Evolutionary conservation across 2,888 invertebrate species (phyloP), one percentile per base, ranked within the genome.

Genomic region (Xestia sexstrigata): DNA sequence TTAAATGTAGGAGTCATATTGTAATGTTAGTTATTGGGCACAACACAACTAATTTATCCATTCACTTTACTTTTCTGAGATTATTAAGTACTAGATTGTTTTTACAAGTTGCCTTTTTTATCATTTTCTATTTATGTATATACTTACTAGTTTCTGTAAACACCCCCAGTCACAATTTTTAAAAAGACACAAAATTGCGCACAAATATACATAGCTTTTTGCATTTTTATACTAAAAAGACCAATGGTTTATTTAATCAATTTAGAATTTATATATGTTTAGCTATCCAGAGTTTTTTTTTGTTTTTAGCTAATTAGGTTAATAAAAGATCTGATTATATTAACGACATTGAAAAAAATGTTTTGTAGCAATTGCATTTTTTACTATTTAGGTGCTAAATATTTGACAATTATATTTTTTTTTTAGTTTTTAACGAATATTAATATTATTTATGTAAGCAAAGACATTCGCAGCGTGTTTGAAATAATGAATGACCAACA

Each of bases 401-500:
- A 35, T 70, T 77, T 74, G 62, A 76, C 67, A 67, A 52, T 63
- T 76, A 70, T 70, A 63, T 66, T 70, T 75, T 73, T 75, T 73
- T 26, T 79, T 69, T 78, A 72, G 70, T 69, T 70, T 76, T 76
- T 77, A 71, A 75, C 13, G 35, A 68, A 71, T 76, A 78, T 47
- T 66, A 74, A 73, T 83, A 74, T 69, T 49, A 26, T 67, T 71
- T 70, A 73, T 75, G 23, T 70, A 74, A 85, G 66, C 74, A 49
- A 78, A 70, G 73, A 78, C 47, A 77, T 82, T 58, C 63, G 69
- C 78, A 70, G 78, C 76, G 76, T 75, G 75, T 85, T 73, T 77
- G 73, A 77, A 82, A 78, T 78, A 81, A 79, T 70, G 67, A 79
- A 78, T 80, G 87, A 88, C 81, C 83, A 88, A 86, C 70, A 80